Conservation (phyloP, 2,797 vertebrate genomes). For the Argya squamiceps region DNA sequence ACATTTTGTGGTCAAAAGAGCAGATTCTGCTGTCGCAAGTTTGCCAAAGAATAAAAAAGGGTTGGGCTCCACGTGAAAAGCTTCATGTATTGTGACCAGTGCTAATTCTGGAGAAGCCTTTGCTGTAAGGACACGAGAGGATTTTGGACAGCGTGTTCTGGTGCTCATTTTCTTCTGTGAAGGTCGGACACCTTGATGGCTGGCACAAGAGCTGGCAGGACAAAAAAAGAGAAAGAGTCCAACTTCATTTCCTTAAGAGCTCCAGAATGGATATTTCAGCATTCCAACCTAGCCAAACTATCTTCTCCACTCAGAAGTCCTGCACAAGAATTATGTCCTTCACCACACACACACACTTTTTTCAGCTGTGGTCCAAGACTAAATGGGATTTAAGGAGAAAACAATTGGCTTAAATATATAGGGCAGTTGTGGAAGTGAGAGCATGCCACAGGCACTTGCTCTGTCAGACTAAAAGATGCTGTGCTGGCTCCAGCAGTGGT, state of each 20-base stretch:
- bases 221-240: not conserved
- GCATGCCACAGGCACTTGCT: not conserved
- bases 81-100: not conserved
- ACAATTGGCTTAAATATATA: not conserved
- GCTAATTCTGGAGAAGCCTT: not conserved
- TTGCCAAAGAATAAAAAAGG: not conserved
- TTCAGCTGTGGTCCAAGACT: not conserved
- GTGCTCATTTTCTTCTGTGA: not conserved
- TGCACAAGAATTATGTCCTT: not conserved
- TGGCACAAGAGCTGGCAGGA: not conserved
- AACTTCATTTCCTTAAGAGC: conserved; percentile 5
- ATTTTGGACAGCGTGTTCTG: not conserved
- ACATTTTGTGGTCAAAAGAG: not conserved
- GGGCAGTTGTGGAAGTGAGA: not conserved
- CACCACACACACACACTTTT: not conserved
- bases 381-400: not conserved
- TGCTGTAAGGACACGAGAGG: not conserved
- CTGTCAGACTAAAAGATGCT: not conserved
- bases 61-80: not conserved
- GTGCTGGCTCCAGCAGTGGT: not conserved
- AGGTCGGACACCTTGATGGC: not conserved
- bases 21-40: not conserved
- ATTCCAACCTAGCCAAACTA: not conserved
- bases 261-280: not conserved
- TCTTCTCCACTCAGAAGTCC: not conserved